Evolutionary conservation across 1,140 invertebrate species (phyloP).

Genomic region (Procambarus clarkii): DNA sequence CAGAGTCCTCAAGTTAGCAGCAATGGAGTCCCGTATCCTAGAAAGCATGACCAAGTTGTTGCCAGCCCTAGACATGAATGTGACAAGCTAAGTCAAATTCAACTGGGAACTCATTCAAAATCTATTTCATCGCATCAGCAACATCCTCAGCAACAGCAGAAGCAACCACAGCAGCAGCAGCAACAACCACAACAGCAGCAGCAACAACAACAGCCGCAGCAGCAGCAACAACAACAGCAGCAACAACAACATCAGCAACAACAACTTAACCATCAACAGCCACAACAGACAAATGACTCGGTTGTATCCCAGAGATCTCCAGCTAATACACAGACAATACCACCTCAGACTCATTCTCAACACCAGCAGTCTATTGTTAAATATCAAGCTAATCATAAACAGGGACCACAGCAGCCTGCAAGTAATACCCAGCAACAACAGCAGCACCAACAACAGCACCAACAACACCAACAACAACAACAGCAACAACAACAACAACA

Average conservation of each 20-base stretch:
- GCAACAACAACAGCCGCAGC: too few relatives aligned
- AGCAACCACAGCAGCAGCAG: too few relatives aligned
- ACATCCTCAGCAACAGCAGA: too few relatives aligned
- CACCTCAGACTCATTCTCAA: conserved; percentile 29
- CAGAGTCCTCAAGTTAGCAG: neutral
- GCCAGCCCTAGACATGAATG: conserved; percentile 7
- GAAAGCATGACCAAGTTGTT: conserved; percentile 13
- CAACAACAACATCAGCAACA: conserved; percentile 36
- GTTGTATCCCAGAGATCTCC: conserved; percentile 23
- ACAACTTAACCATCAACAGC: conserved; percentile 26
- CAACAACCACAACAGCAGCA: too few relatives aligned
- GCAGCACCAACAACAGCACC: conserved; percentile 21
- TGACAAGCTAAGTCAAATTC: conserved; percentile 21
- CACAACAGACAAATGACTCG: neutral
- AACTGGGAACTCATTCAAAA: conserved; percentile 11
- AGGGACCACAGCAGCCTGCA: neutral
- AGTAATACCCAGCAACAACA: conserved; percentile 27
- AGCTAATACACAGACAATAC: conserved; percentile 16
- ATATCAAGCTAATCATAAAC: neutral
- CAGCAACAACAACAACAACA: conserved; percentile 36
- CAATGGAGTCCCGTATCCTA: neutral
- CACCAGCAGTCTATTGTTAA: conserved; percentile 20
- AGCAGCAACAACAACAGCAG: too few relatives aligned
- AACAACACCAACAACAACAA: conserved; percentile 33
- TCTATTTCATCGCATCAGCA: conserved; percentile 27